Evolutionary conservation across 37 sponge, comb jelly and placozoan species (phyloP).

Genomic region (Agelas oroides): DNA sequence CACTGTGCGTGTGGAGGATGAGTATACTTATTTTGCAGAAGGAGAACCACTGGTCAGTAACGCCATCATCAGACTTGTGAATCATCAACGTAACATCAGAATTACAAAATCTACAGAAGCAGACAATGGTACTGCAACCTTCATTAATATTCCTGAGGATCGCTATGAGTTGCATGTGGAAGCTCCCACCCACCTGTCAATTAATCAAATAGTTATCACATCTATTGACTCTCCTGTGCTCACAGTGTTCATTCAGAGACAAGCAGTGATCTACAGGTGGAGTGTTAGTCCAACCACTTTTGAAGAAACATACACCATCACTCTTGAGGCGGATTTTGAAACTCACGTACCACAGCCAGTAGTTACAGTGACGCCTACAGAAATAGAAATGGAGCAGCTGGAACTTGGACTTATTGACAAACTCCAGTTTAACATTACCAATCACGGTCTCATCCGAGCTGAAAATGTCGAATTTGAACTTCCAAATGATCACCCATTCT

Average conservation of each 20-base stretch:
- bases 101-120: constrained; percentile 9
- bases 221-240: constrained; percentile 8
- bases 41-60: constrained; percentile 39
- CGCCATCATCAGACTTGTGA: constrained; percentile 28
- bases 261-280: constrained; percentile 40
- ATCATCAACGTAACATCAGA: constrained; percentile 13
- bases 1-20: constrained; percentile 43
- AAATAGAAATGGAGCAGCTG: constrained; percentile 30
- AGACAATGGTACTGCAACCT: constrained; percentile 23
- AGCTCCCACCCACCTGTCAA: constrained; percentile 23
- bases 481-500: constrained; percentile 37
- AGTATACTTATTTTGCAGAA: constrained; percentile 51
- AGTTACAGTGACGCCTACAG: constrained; percentile 44
- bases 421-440: constrained; percentile 48
- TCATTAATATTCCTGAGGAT: constrained; percentile 45
- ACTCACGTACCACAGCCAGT: constrained; percentile 54
- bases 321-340: constrained; percentile 50
- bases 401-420: constrained; percentile 29
- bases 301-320: constrained; percentile 38
- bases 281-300: constrained; percentile 35
- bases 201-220: constrained; percentile 12
- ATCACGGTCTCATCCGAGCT: constrained; percentile 54
- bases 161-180: constrained; percentile 27
- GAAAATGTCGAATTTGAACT: constrained; percentile 34
- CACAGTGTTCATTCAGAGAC: constrained; percentile 44